A percentile compares a stretch with the other conserved stretches of the same genome.
Conservation (phyloP, 2,888 invertebrate genomes). For the Eristalis arbustorum region DNA sequence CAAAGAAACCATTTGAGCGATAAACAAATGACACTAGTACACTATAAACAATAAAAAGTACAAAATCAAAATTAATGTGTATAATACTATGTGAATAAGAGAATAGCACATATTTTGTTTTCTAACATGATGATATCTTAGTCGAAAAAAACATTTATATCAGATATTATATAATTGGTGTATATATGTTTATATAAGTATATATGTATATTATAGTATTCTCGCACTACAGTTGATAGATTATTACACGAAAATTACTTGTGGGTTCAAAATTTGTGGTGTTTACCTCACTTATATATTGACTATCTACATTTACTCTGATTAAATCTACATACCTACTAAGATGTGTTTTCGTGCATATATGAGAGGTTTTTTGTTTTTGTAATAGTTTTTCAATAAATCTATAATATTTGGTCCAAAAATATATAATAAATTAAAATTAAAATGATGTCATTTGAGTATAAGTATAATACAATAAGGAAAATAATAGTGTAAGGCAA, state of each 20-base stretch:
- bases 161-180: conserved; percentile 35
- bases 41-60: conserved; percentile 45
- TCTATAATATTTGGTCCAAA: conserved; percentile 82
- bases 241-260: conserved; percentile 58
- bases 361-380: background rate
- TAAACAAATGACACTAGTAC: conserved; percentile 38
- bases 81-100: conserved; percentile 44
- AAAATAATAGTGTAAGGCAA: conserved; percentile 30
- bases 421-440: conserved; percentile 68
- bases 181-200: background rate
- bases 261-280: conserved; percentile 46
- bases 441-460: conserved; percentile 50
- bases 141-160: conserved; percentile 57
- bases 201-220: conserved; percentile 9
- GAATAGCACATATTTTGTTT: conserved; percentile 62
- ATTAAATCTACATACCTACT: conserved; percentile 66
- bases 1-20: conserved; percentile 41
- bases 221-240: conserved; percentile 20
- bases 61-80: background rate
- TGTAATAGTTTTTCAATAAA: conserved; percentile 66
- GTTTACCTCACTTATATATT: conserved; percentile 58
- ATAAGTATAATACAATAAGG: conserved; percentile 64
- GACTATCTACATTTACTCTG: conserved; percentile 67
- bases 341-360: conserved; percentile 58
- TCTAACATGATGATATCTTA: conserved; percentile 63